Base-by-base conservation (phyloP, 2,113 vertebrate species). In the Ammodytes marinus region DNA sequence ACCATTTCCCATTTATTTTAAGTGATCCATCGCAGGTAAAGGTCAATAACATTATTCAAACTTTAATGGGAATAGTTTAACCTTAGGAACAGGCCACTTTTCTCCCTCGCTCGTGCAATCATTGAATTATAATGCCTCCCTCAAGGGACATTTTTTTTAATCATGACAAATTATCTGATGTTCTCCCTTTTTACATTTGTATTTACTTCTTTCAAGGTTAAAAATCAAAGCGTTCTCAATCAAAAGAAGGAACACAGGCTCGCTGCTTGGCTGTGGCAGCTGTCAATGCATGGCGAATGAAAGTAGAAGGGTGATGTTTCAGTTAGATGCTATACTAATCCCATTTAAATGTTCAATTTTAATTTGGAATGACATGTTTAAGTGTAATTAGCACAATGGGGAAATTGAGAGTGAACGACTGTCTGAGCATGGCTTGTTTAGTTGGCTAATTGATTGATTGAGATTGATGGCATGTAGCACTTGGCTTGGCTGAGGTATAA, bases 391-490 rank as follows among this genome's bases (percentile, higher is more conserved):
- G 89, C 86, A 85, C 92, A 91, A 91, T 91, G 85, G 87, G 87
- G 82, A 92, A 93, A 91, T 91, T 90, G 86, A 86, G 90, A 92
- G 86, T 83, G 85, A 92, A 89, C 82, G 84, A 92, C 90, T 88
- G 92, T 89, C 85, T 88, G 86, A 84, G 83, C 88, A 83, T 85
- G 88, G 88, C 89, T 93, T 93, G 91, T 93, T 93, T 91, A 87
- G 90, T 87, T 69, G 73, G 80, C 79, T 92, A 94, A 94, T 92
- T 90, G 90, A 92, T 92, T 92, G 92, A 94, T 92, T 91, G 88
- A 93, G 92, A 94, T 92, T 93, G 92, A 94, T 94, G 87, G 86
- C 88, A 89, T 92, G 90, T 84, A 91, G 87, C 85, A 91, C 89
- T 88, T 75, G 87, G 85, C 82, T 87, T 85, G 74, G 80, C 83